These are phyloP conservation scores for Arrhopalites spinosus DNA, from an alignment of 2,888 invertebrate species.

Conservation along the genomic window DNA sequence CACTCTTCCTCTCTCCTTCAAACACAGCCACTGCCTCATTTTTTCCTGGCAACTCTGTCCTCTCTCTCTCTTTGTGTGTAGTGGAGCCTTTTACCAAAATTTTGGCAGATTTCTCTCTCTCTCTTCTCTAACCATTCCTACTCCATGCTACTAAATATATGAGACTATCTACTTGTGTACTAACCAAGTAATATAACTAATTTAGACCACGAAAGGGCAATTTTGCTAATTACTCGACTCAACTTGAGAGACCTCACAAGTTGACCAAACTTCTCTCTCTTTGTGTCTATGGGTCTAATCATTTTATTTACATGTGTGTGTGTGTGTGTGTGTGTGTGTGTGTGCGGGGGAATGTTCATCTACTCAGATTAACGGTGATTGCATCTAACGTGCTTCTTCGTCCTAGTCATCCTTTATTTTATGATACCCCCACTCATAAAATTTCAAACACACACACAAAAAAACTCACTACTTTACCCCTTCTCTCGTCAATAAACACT, in stretches of 20 bases:
- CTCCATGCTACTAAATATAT: no score
- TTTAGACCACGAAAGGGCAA: conserved; percentile 31
- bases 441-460: not conserved
- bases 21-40: not conserved
- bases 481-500: no score
- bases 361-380: conserved; percentile 28
- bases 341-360: conserved; percentile 12
- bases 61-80: not conserved
- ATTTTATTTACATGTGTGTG: conserved; percentile 4
- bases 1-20: not conserved
- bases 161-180: not conserved
- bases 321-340: no score
- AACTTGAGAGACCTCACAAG: conserved; percentile 32
- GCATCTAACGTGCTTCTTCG: conserved; percentile 16
- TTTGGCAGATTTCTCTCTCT: conserved; percentile 23
- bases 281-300: not conserved
- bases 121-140: not conserved
- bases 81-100: conserved; percentile 8
- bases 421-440: conserved; percentile 6
- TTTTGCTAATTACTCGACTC: conserved; percentile 28
- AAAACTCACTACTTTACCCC: no score
- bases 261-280: conserved; percentile 6
- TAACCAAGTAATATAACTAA: conserved; percentile 21
- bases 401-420: conserved; percentile 18
- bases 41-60: conserved; percentile 18